Evolutionary conservation across 1,140 invertebrate species (phyloP).

Genomic region (Scaptomyza hsui): DNA sequence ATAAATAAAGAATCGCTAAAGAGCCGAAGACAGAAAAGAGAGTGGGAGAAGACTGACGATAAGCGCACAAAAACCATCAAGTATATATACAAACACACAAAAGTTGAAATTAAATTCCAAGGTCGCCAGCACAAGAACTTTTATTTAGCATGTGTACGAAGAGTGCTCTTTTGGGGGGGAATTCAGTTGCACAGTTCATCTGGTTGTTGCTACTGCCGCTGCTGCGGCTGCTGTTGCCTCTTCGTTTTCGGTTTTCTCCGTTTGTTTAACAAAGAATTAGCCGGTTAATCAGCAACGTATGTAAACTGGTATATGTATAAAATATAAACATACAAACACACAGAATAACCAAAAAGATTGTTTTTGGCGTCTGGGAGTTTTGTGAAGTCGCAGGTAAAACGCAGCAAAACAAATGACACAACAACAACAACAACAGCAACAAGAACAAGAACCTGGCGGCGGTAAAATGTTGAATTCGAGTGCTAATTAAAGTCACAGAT

Average conservation of each 20-base stretch:
- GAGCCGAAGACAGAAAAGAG: conserved; percentile 13
- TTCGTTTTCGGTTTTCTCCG: conserved; percentile 37
- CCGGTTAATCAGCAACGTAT: conserved; percentile 54
- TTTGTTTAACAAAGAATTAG: conserved; percentile 78
- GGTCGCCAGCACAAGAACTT: conserved; percentile 64
- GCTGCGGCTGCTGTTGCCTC: no score
- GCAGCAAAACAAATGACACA: conserved; percentile 45
- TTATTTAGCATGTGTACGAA: conserved; percentile 67
- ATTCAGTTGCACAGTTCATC: conserved; percentile 30
- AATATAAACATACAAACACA: conserved; percentile 3
- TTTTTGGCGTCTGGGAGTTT: conserved; percentile 20
- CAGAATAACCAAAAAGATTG: conserved; percentile 8
- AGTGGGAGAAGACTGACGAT: conserved; percentile 27
- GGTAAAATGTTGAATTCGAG: conserved; percentile 58
- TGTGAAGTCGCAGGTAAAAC: conserved; percentile 55
- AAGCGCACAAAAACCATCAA: conserved; percentile 15
- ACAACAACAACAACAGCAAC: background rate
- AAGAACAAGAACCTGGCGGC: background rate
- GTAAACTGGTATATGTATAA: conserved; percentile 56
- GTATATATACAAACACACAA: conserved; percentile 7
- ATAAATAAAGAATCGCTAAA: conserved; percentile 56
- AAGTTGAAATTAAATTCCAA: conserved; percentile 60
- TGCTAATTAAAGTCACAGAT: conserved; percentile 71
- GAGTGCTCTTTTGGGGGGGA: conserved; percentile 23
- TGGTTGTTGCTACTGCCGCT: conserved; percentile 18